These are phyloP conservation scores for Marronus borbonicus DNA, from an alignment of 2,888 invertebrate species.

Conservation along the genomic window DNA sequence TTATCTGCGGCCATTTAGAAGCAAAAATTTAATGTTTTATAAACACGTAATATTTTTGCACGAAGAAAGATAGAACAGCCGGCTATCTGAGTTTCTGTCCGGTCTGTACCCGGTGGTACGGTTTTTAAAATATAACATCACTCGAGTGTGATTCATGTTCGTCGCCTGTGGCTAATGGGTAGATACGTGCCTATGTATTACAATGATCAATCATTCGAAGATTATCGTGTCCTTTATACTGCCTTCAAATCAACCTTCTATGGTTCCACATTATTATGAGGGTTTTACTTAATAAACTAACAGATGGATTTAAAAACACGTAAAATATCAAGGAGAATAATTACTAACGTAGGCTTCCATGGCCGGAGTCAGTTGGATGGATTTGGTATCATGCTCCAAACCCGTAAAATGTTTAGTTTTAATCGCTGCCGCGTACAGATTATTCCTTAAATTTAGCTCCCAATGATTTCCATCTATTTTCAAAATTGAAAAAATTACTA, in stretches of 20 bases:
- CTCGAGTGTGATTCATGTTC: constrained; percentile 28
- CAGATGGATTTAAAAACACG: no score
- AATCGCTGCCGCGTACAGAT: no score
- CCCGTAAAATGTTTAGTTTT: no score
- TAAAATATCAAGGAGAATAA: no score
- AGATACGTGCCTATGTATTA: background rate
- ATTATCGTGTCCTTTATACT: constrained; percentile 3
- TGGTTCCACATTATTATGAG: no score
- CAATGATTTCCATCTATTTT: no score
- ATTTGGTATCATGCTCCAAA: no score
- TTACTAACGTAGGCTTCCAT: no score
- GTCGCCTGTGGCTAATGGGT: constrained; percentile 22
- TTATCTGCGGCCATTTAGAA: constrained; percentile 50
- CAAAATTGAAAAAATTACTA: no score
- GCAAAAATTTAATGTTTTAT: constrained; percentile 52
- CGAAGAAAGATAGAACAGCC: constrained; percentile 33
- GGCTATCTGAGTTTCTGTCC: constrained; percentile 32
- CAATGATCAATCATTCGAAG: constrained; percentile 18
- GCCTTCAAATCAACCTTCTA: background rate
- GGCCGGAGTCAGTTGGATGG: no score
- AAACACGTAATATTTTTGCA: constrained; percentile 49
- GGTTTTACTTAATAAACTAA: no score
- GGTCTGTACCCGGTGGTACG: background rate
- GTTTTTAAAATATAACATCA: constrained; percentile 2
- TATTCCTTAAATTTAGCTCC: no score